phyloP scores from a whole-genome alignment of 2,113 vertebrate species.

The human (Homo sapiens) region DNA sequence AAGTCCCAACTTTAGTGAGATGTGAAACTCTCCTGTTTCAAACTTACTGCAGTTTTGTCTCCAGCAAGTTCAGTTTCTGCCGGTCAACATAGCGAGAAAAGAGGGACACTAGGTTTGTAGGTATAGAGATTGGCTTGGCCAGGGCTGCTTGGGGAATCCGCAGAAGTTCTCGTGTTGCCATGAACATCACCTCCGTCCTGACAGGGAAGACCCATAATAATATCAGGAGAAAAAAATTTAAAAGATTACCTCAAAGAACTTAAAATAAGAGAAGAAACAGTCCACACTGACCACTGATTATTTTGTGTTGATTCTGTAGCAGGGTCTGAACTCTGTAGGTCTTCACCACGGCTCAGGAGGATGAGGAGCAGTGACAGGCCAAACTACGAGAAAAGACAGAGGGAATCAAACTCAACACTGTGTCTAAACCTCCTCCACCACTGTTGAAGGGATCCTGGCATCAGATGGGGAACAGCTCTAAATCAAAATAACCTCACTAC shows the following conservation, averaged over 20 bases:
- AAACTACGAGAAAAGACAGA: constrained; percentile 83
- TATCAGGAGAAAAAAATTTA: not conserved
- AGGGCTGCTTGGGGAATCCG: constrained; percentile 88
- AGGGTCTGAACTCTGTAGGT: constrained; percentile 90
- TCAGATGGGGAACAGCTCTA: fast-evolving
- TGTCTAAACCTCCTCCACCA: not conserved
- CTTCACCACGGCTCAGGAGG: constrained; percentile 94
- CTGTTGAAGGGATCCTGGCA: too few relatives aligned
- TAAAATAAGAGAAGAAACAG: not conserved
- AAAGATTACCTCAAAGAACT: not conserved
- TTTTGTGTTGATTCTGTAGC: constrained; percentile 90
- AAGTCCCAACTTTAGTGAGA: not conserved
- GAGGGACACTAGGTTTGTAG: constrained; percentile 92
- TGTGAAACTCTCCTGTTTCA: not conserved
- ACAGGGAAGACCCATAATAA: not conserved
- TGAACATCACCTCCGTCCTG: constrained; percentile 96
- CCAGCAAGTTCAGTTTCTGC: constrained; percentile 93
- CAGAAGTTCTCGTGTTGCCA: constrained; percentile 92
- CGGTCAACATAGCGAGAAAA: constrained; percentile 95
- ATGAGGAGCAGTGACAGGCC: constrained; percentile 94
- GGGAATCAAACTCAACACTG: not conserved
- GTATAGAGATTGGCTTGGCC: constrained; percentile 91
- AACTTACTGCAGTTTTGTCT: constrained; percentile 96
- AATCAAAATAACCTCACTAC: not conserved
- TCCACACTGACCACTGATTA: constrained; percentile 90